These are phyloP conservation scores for Xenopus laevis DNA, from an alignment of 2,113 vertebrate genomes.

Conservation along the genomic window DNA sequence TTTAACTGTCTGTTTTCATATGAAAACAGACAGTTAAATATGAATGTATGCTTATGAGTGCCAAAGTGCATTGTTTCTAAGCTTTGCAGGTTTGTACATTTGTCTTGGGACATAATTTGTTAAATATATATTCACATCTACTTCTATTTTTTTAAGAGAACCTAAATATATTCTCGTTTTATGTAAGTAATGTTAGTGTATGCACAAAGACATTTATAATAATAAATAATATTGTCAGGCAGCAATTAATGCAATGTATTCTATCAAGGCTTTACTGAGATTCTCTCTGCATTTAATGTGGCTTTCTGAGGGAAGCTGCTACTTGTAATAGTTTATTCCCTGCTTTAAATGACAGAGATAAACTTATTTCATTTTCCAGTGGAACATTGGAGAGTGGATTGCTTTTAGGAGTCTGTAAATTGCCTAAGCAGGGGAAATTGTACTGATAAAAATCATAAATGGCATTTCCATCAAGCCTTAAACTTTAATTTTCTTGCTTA, in stretches of 20 bases:
- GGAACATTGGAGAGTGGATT: constrained; percentile 54
- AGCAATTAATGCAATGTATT: constrained; percentile 4
- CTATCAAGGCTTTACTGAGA: background rate
- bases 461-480: constrained; percentile 59
- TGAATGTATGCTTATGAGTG: background rate
- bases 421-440: constrained; percentile 49
- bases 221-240: background rate
- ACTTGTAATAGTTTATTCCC: constrained; percentile 12
- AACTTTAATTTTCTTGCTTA: constrained; percentile 73
- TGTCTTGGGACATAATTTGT: background rate
- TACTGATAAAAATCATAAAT: constrained; percentile 64
- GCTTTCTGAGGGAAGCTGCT: constrained; percentile 48
- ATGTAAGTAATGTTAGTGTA: background rate
- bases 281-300: background rate
- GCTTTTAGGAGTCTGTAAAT: constrained; percentile 55
- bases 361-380: constrained; percentile 54
- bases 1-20: no score
- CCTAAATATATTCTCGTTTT: background rate
- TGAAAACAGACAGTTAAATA: no score
- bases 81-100: background rate
- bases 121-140: background rate
- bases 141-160: background rate
- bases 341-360: constrained; percentile 55
- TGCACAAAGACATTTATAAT: constrained; percentile 5
- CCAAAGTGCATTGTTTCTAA: background rate